These are phyloP conservation scores for Empidonax traillii DNA, from an alignment of 2,113 vertebrate genomes.

Conservation along the genomic window DNA sequence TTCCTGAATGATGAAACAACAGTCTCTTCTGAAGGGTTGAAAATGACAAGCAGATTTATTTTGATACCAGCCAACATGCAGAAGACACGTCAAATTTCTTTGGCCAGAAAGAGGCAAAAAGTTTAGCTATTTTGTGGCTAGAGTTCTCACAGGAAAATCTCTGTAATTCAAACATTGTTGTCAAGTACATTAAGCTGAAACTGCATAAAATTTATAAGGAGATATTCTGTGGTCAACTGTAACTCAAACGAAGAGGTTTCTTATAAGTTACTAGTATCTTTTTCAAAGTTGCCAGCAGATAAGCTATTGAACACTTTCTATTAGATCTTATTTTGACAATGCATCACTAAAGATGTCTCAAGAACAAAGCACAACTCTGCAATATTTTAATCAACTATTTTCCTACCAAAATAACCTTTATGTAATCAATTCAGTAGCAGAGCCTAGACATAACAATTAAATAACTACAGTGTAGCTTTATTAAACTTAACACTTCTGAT, in stretches of 20 bases:
- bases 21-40: not conserved
- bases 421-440: not conserved
- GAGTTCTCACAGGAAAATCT: slow-evolving; percentile 23
- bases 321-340: not conserved
- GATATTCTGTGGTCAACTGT: not conserved
- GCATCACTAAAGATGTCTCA: not conserved
- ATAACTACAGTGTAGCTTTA: not conserved
- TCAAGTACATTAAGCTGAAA: not conserved
- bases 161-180: not conserved
- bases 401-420: not conserved
- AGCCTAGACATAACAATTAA: not conserved
- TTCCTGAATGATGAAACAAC: not conserved
- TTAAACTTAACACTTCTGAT: not conserved
- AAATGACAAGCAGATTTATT: not conserved
- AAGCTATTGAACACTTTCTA: not conserved
- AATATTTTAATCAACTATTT: not conserved
- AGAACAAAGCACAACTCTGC: not conserved
- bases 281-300: not conserved
- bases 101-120: not conserved
- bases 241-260: not conserved
- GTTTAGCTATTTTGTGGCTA: not conserved
- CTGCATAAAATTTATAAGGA: not conserved
- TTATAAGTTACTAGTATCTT: not conserved
- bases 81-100: not conserved
- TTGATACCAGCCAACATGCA: not conserved